Evolutionary conservation across 2,888 invertebrate genomes (phyloP), one percentile per base, ranked within the genome.

Genomic region (Strigamia maritima): DNA sequence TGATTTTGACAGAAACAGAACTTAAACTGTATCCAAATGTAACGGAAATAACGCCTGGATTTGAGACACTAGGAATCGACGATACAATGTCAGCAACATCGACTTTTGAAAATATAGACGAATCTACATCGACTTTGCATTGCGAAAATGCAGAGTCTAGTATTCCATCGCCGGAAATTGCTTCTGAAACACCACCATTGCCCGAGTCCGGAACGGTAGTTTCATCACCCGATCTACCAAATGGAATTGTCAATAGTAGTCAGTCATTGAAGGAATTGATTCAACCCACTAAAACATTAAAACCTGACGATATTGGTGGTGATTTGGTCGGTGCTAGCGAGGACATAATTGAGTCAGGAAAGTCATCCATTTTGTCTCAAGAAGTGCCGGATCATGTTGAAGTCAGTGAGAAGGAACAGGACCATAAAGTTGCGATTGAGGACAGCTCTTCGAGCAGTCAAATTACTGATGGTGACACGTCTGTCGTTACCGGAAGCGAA

Each of bases 231-330:
- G 54, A 54, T 19, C 22, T 54, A 54, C 54, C 54, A 6, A 54
- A 54, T 19, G 54, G 54, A 54, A 54, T 54, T 6, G 54, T 54
- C 54, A 54, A 54, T 54, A 54, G 54, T 54, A 54, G 54, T 35
- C 44, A 40, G 44, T 78, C 78, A 1, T 35, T 78, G 65, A 28
- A 78, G 24, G 70, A 78, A 35, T 4, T 70, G 70, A 78, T 78
- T 70, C 78, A 78, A 22, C 78, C 78, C 31, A 78, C 78, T 16
- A 78, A 70, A 31, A 78, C 78, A 0, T 24, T 77, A 54, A 77
- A 77, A 54, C 16, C 24, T 0, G 77, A 44, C 16, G 54, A 77
- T 6, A 16, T 31, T 24, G 35, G 16, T 16, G 74, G 31, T n/a
- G 74, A 74, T 24, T 16, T 74, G 4, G 38, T 38, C 31, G 35